Conservation (phyloP, 2,113 vertebrate genomes). For the Phyllostomus hastatus region DNA sequence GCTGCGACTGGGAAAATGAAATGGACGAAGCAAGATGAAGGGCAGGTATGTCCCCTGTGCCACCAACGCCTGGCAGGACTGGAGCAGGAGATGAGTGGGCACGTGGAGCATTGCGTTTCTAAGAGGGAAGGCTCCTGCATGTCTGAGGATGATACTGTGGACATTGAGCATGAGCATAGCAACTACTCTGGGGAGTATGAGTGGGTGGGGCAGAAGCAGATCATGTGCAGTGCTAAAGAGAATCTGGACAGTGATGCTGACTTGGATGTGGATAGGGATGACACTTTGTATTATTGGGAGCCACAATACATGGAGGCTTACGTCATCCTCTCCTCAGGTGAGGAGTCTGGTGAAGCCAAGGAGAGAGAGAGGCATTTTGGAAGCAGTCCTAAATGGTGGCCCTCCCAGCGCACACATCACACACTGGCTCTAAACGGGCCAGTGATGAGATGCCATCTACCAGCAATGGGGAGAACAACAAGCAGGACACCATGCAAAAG, state of each 20-base stretch:
- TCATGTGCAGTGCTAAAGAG: constrained; percentile 96
- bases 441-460: constrained; percentile 99
- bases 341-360: constrained; percentile 97
- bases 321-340: constrained; percentile 97
- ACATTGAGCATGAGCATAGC: constrained; percentile 95
- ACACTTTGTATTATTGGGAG: constrained; percentile 98
- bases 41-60: constrained; percentile 99
- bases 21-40: constrained; percentile 98
- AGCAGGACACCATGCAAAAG: constrained; percentile 93
- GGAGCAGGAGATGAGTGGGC: constrained; percentile 99
- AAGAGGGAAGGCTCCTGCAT: constrained; percentile 96
- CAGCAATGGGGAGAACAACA: constrained; percentile 97
- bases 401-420: constrained; percentile 97
- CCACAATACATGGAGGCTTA: constrained; percentile 99
- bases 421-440: constrained; percentile 96
- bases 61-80: constrained; percentile 96
- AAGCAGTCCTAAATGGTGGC: constrained; percentile 97
- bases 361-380: constrained; percentile 96
- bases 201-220: constrained; percentile 97
- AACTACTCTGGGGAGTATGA: constrained; percentile 98
- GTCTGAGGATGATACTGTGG: constrained; percentile 94
- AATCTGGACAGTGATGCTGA: constrained; percentile 97
- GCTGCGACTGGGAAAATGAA: constrained; percentile 99
- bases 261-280: constrained; percentile 97
- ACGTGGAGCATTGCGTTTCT: constrained; percentile 99